Evolutionary conservation across 2,888 invertebrate species (phyloP), one percentile per base, ranked within the genome.

Genomic region (Lordiphosa fenestrarum): DNA sequence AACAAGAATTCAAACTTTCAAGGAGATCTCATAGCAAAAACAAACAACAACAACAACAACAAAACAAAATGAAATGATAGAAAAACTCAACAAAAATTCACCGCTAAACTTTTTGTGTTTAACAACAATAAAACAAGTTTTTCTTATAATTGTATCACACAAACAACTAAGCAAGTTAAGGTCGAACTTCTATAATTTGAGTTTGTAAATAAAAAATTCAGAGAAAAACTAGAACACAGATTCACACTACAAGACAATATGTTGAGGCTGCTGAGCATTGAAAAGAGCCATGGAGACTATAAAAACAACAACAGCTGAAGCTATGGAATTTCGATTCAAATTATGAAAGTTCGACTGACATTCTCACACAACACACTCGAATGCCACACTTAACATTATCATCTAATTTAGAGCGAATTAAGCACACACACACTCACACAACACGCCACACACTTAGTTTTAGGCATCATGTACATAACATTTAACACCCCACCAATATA

Each of bases 381-480:
- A 40, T 21, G 21, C 40, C 19, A 19, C 25, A 44, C 44, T 44
- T 30, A 10, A 30, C 30, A 30, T 30, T 30, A 30, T 30, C 30
- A 30, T 30, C 30, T 30, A 30, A 10, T 30, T 30, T 30, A 30
- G 10, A 30, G 30, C 44, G 42, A 30, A 30, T 44, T 15, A 9
- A 42, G 25, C 13, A 42, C 10, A 39, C 13, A 38, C 67, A 10
- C 42, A 46, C n/a, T n/a, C 30, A 49, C 12, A 23, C 12, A 35
- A 15, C 15, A 19, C 19, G 2, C 19, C 48, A 42, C 15, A 41
- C 4, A 44, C 30, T 44, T 30, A 42, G 7, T 44, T 30, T 6
- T 44, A 81, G 66, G 71, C 82, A 75, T 77, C 70, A 62, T 77
- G 76, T 77, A 77, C 60, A 77, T 77, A 77, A 69, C 84, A 77